Percentiles rank a stretch among this genome's conserved stretches.
Evolutionary conservation across 2,888 invertebrate species (phyloP).

Genomic region (Rhabditoides inermis): DNA sequence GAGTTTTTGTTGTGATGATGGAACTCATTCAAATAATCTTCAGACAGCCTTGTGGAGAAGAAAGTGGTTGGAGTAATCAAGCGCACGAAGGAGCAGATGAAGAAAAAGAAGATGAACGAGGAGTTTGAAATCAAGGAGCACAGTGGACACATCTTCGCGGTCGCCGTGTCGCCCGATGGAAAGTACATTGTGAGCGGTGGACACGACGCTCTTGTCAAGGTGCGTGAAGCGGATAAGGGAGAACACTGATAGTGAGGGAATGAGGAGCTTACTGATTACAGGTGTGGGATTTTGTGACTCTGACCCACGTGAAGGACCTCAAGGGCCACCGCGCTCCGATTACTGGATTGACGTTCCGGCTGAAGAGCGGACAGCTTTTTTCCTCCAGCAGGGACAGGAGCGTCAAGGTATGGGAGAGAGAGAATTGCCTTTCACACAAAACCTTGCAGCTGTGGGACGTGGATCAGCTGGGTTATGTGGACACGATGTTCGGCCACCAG

Average conservation of each 20-base stretch:
- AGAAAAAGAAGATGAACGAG: no score
- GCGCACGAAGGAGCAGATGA: slow-evolving; percentile 20
- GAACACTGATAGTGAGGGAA: neutral
- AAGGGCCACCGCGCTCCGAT: slow-evolving; percentile 39
- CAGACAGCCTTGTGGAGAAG: slow-evolving; percentile 29
- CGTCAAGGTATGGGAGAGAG: slow-evolving; percentile 39
- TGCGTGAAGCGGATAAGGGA: neutral
- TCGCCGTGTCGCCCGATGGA: slow-evolving; percentile 44
- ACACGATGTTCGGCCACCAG: slow-evolving; percentile 74
- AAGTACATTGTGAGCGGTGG: slow-evolving; percentile 42
- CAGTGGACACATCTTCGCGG: slow-evolving; percentile 32
- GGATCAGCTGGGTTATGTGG: slow-evolving; percentile 72
- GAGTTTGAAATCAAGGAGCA: slow-evolving; percentile 31
- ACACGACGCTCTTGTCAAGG: slow-evolving; percentile 37
- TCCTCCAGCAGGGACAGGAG: slow-evolving; percentile 41
- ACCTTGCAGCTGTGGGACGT: slow-evolving; percentile 87
- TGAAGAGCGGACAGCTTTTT: slow-evolving; percentile 36
- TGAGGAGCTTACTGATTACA: slow-evolving; percentile 3
- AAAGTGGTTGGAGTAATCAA: slow-evolving; percentile 37
- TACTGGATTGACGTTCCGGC: slow-evolving; percentile 36
- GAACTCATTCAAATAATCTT: slow-evolving; percentile 5
- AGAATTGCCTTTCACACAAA: neutral
- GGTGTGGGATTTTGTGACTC: slow-evolving; percentile 39
- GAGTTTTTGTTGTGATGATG: slow-evolving; percentile 6
- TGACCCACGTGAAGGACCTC: slow-evolving; percentile 35